Evolutionary conservation across 1,140 invertebrate genomes (phyloP).

Genomic region (Heliconius nattereri): DNA sequence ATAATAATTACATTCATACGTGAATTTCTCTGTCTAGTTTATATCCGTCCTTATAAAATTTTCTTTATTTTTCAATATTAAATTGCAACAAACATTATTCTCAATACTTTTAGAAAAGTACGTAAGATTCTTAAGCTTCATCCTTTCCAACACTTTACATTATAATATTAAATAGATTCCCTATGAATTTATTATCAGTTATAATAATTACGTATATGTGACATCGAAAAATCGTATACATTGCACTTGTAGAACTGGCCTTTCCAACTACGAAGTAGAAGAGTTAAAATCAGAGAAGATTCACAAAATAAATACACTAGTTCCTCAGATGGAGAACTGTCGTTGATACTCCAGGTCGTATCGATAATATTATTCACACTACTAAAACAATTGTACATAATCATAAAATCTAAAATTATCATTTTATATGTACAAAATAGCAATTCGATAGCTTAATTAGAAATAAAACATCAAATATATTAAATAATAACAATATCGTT

Average conservation of each 20-base stretch:
- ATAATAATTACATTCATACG: slow-evolving; percentile 54
- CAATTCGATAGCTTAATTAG: slow-evolving; percentile 78
- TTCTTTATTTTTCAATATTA: slow-evolving; percentile 25
- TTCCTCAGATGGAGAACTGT: slow-evolving; percentile 59
- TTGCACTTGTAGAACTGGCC: slow-evolving; percentile 80
- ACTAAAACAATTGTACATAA: slow-evolving; percentile 79
- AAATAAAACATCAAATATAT: slow-evolving; percentile 82
- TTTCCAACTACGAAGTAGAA: slow-evolving; percentile 67
- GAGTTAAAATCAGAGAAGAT: slow-evolving; percentile 65
- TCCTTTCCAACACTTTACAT: slow-evolving; percentile 69
- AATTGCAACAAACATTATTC: slow-evolving; percentile 31
- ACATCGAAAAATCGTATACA: slow-evolving; percentile 81
- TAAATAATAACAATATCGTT: slow-evolving; percentile 82
- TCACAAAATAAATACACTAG: slow-evolving; percentile 64
- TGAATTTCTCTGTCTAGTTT: slow-evolving; percentile 54
- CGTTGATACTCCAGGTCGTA: slow-evolving; percentile 69
- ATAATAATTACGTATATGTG: slow-evolving; percentile 80
- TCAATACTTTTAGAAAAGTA: slow-evolving; percentile 51
- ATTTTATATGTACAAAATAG: slow-evolving; percentile 78
- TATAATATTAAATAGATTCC: slow-evolving; percentile 71
- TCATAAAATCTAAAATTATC: slow-evolving; percentile 77
- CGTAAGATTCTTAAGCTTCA: slow-evolving; percentile 64
- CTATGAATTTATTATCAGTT: slow-evolving; percentile 76
- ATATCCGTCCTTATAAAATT: slow-evolving; percentile 20
- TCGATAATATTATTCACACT: slow-evolving; percentile 78